Evolutionary conservation across 1,140 invertebrate genomes (phyloP), one percentile per base, ranked within the genome.

Genomic region (Cataglyphis hispanica): DNA sequence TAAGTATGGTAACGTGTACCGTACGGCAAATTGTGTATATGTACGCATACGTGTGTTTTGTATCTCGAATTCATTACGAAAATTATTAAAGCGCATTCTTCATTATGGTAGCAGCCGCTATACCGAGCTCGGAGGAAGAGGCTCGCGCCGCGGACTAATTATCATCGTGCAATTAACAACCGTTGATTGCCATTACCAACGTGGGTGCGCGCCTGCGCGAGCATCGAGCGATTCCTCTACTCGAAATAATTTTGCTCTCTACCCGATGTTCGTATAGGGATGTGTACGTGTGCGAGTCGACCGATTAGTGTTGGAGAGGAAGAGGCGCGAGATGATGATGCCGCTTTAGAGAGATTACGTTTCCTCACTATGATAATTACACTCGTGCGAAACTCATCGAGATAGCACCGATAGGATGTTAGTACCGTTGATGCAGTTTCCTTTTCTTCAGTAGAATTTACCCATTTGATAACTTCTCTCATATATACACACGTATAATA

Each of bases 81-180:
- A 90, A 90, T 90, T 90, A 90, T 90, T 88, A 90, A 90, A 88
- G 78, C 89, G 78, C 80, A 70, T 80, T 88, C 74, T 88, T 69
- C 63, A 90, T 88, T 90, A 88, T 87, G 58, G 56, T 31, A 69
- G 46, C 5, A 50, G 56, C 31, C 78, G 86, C 69, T 43, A 63
- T 53, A 46, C 43, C 11, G 16, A 50, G 16, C 46, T 11, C n/a
- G 31, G 46, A 74, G 67, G 16, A 50, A 19, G 16, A 50, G 16
- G 16, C 46, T 53, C 69, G 61, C 56, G 67, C 61, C 72, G 63
- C 27, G 60, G 77, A 77, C 86, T 90, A 90, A 90, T 90, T 90
- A 90, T 88, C 86, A 88, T 88, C 72, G 78, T 86, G 78, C 87
- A 90, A 90, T 90, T 90, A 90, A 90, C 89, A 90, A 88, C 89